Base-by-base conservation (phyloP, 2,113 vertebrate genomes). In the Pongo pygmaeus region DNA sequence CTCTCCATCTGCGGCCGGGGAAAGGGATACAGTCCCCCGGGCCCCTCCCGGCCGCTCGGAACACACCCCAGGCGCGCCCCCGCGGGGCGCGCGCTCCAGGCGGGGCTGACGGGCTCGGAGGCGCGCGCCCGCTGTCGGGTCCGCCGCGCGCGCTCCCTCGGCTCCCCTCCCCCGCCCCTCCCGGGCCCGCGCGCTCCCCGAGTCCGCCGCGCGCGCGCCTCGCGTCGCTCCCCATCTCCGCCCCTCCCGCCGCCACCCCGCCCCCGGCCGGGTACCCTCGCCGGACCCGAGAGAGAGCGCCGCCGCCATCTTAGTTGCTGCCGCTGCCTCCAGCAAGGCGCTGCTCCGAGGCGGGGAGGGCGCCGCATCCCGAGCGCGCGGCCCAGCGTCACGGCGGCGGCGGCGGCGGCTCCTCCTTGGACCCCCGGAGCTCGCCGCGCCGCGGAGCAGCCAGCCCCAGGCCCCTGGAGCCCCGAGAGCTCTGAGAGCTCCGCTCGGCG, bases 291-390 rank as follows among this genome's bases (percentile, higher is more conserved):
- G 77, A 84, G 96, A 95, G 96, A 74, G 91, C 97, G 96, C 59
- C 84, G 98, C 96, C 97, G 98, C 98, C 98, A 98, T 98, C 97
- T 98, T 98, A 97, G 97, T 84, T 93, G 97, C 95, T 61, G 97
- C 96, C 55, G 91, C 97, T 22, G 96, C 92, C 95, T 90, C 91
- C 50, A 88, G 96, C 97, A 75, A 85, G 84, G 96, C 96, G 94
- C 97, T 40, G 89, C 93, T 74, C 57, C 40, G 93, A 40, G 80
- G 95, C 38, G 85, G 94, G 97, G 97, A 97, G 95, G 97, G 97
- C 89, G 97, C 96, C 86, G 97, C 84, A 72, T 90, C 86, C 75
- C 38, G 78, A 94, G 95, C 91, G 94, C 92, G 90, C 97, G 94
- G 90, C 94, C 83, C 96, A 92, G 96, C 84, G 94, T 83, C 96